phyloP scores from a whole-genome alignment of 2,888 invertebrate species.

The Lissonota sp. region DNA sequence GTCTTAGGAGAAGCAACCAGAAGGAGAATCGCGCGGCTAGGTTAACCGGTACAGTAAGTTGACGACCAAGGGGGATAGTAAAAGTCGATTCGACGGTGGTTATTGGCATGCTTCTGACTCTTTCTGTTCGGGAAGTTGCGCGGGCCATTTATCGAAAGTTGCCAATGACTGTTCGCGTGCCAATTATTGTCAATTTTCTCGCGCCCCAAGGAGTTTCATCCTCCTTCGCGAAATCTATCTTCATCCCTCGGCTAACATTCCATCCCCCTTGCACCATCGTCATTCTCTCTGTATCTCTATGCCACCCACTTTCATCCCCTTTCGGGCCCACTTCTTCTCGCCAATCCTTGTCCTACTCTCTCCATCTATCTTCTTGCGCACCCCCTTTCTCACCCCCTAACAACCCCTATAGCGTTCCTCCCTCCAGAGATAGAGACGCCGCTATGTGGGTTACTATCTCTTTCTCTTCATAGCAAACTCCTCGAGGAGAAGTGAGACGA shows the following conservation, averaged over 20 bases:
- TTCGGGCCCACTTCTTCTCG: too few relatives aligned
- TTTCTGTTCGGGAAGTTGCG: slow-evolving; percentile 21
- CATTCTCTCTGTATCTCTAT: too few relatives aligned
- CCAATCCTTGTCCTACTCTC: too few relatives aligned
- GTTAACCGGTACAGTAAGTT: slow-evolving; percentile 19
- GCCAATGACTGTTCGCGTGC: slow-evolving; percentile 35
- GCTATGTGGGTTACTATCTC: slow-evolving; percentile 51
- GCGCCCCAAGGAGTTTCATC: slow-evolving; percentile 34
- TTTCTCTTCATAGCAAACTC: slow-evolving; percentile 52
- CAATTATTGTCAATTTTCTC: slow-evolving; percentile 2
- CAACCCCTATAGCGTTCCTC: slow-evolving; percentile 68
- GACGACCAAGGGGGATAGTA: slow-evolving; percentile 7
- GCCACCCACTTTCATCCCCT: too few relatives aligned
- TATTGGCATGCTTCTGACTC: slow-evolving; percentile 43
- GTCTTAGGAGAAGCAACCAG: slow-evolving; percentile 27
- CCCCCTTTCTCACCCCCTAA: slow-evolving; percentile 14
- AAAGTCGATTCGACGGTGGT: slow-evolving; percentile 25
- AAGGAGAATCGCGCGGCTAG: slow-evolving; percentile 35
- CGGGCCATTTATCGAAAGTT: slow-evolving; percentile 16
- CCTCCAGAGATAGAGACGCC: slow-evolving; percentile 65
- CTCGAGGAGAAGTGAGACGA: slow-evolving; percentile 14
- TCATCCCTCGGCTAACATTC: slow-evolving; percentile 42
- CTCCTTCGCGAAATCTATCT: slow-evolving; percentile 53
- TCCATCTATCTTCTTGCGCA: too few relatives aligned
- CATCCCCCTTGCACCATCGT: slow-evolving; percentile 3